Evolutionary conservation across 2,888 invertebrate genomes (phyloP).

Genomic region (Nysson spinosus): DNA sequence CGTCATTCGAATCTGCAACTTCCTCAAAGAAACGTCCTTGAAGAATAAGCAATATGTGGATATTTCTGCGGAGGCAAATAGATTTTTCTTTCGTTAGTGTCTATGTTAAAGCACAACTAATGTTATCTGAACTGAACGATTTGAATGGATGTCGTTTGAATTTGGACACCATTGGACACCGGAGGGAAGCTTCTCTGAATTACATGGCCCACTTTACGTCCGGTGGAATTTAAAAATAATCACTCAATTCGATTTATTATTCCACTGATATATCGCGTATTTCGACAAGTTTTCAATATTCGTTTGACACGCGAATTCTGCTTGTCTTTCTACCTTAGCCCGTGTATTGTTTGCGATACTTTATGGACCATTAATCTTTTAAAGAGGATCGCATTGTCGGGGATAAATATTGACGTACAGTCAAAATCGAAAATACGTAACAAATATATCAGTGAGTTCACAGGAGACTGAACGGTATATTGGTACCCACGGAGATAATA

Average conservation of each 20-base stretch:
- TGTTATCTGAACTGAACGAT: slow-evolving; percentile 8
- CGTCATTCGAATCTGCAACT: slow-evolving; percentile 50
- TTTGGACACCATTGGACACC: too few species aligned
- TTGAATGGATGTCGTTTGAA: too few species aligned
- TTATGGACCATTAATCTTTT: slow-evolving; percentile 20
- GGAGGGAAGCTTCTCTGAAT: too few species aligned
- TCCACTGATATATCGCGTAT: too few species aligned
- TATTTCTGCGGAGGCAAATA: slow-evolving; percentile 38
- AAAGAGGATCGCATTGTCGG: background rate
- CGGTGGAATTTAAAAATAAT: slow-evolving; percentile 32
- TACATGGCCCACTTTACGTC: background rate
- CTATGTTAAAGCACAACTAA: slow-evolving; percentile 16
- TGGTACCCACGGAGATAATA: background rate
- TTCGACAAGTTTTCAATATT: background rate
- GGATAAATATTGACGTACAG: slow-evolving; percentile 41
- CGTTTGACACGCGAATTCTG: background rate
- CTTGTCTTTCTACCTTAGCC: background rate
- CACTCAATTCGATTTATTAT: too few species aligned
- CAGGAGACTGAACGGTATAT: background rate
- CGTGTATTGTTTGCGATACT: slow-evolving; percentile 5
- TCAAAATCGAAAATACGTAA: slow-evolving; percentile 16
- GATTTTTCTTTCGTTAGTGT: slow-evolving; percentile 30
- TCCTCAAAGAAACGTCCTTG: slow-evolving; percentile 51
- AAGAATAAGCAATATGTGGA: slow-evolving; percentile 17
- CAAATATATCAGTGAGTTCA: slow-evolving; percentile 22